Conservation (phyloP, 2,888 invertebrate species). For the Allygus modestus region DNA sequence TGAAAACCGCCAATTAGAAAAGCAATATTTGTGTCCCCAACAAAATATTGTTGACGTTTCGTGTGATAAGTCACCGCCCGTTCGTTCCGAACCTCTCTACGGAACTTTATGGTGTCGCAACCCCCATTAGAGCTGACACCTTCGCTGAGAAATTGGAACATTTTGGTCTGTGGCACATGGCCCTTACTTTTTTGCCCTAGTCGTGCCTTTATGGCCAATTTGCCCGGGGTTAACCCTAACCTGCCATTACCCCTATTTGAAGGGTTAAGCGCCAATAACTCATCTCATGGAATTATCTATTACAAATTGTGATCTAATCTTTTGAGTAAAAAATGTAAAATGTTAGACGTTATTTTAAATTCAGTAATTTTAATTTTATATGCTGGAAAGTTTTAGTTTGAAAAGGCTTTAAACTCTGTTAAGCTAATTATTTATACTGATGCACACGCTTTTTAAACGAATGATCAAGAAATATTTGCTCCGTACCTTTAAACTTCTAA, state of each 20-base stretch:
- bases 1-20: constrained; percentile 3
- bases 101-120: constrained; percentile 51
- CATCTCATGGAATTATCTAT: constrained; percentile 1
- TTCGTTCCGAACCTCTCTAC: not conserved
- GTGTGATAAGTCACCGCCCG: not conserved
- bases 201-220: constrained; percentile 26
- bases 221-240: constrained; percentile 17
- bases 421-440: too few relatives aligned
- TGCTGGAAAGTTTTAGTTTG: too few relatives aligned
- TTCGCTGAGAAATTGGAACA: constrained; percentile 53
- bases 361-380: too few relatives aligned
- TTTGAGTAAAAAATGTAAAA: not conserved
- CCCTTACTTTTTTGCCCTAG: constrained; percentile 25
- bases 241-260: not conserved
- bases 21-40: not conserved
- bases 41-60: constrained; percentile 34
- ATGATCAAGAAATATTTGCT: too few relatives aligned
- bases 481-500: too few relatives aligned
- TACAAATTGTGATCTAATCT: not conserved
- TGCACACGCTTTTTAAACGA: too few relatives aligned
- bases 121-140: constrained; percentile 52
- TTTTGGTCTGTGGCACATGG: constrained; percentile 42
- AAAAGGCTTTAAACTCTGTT: too few relatives aligned
- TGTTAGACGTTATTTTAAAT: not conserved
- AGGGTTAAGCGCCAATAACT: constrained; percentile 35